Base-by-base conservation (phyloP, 2,888 invertebrate genomes). In the Drosophila neonasuta region DNA sequence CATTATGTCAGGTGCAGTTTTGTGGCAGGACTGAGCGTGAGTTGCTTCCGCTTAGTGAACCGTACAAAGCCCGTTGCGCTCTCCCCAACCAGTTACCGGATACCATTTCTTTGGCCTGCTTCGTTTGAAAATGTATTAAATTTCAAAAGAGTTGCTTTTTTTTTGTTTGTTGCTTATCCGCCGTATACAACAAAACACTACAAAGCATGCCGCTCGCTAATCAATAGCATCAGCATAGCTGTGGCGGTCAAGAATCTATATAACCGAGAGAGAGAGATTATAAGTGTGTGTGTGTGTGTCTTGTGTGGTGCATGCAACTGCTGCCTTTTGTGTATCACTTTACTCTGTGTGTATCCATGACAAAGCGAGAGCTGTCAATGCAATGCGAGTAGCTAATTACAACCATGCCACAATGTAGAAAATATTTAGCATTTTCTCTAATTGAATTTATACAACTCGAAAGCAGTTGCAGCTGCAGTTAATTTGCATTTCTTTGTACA, bases 161-260 rank as follows among this genome's bases (percentile, higher is more conserved):
- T 24, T 24, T 6, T 24, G 15, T 15, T 24, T 24, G 24, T 36
- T 70, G 62, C 65, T 72, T 69, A 71, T 66, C 56, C 54, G 57
- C 68, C 61, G 39, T 68, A 30, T 34, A 71, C 72, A 48, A 75
- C 67, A 81, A 84, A 81, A 81, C 39, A 71, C 72, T 50, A 75
- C 67, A 81, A 84, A 81, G 84, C 67, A 59, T 68, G 74, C 84
- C 81, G 84, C 84, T 71, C 81, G 84, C 84, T 71, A 73, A 81
- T 77, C 77, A 68, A 65, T 68, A 63, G 24, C 71, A 52, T 52
- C 61, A 36, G 8, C 9, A 34, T 11, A 58, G 66, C 62, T 3
- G 13, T 49, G 42, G 6, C 51, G 55, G 62, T 74, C 62, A 70
- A 55, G 60, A 65, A 64, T 61, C 46, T 62, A 45, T 55, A 69